A percentile compares a stretch with the other conserved stretches of the same genome.
phyloP scores from a whole-genome alignment of 2,113 vertebrate species.

The Macrotus californicus region DNA sequence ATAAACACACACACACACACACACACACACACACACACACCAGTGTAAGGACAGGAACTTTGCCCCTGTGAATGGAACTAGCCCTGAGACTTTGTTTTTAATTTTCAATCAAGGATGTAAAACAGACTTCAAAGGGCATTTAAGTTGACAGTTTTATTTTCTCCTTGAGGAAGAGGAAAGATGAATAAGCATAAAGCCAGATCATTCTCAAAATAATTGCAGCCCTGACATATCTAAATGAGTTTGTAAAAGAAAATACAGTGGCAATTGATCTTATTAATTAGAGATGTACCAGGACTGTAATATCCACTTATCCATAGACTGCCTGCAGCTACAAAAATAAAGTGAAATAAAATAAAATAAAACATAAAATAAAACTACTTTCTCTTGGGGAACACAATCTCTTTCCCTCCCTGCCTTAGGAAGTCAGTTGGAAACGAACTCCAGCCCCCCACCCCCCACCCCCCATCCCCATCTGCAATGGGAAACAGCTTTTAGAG shows the following conservation, averaged over 20 bases:
- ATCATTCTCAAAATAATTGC: slow-evolving; percentile 85
- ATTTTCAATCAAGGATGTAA: slow-evolving; percentile 79
- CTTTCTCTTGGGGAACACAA: slow-evolving; percentile 68
- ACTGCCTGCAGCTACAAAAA: slow-evolving; percentile 75
- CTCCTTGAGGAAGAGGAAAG: slow-evolving; percentile 78
- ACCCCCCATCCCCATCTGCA: neutral
- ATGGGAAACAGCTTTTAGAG: neutral
- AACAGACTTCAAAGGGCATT: slow-evolving; percentile 81
- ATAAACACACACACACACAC: neutral
- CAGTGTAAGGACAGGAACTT: neutral
- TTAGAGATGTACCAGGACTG: slow-evolving; percentile 77
- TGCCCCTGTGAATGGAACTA: slow-evolving; percentile 55
- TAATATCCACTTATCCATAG: slow-evolving; percentile 75
- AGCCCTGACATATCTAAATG: slow-evolving; percentile 82
- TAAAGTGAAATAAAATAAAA: slow-evolving; percentile 45
- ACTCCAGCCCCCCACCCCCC: too few relatives aligned
- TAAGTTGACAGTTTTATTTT: slow-evolving; percentile 81
- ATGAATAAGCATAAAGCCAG: slow-evolving; percentile 80
- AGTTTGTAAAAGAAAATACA: slow-evolving; percentile 83
- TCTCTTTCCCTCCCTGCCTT: slow-evolving; percentile 17
- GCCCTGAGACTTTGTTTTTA: slow-evolving; percentile 70
- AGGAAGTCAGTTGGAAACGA: slow-evolving; percentile 25
- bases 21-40: too few relatives aligned
- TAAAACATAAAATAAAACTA: slow-evolving; percentile 74
- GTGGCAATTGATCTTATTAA: slow-evolving; percentile 84